A percentile compares a stretch with the other conserved stretches of the same genome.
phyloP scores from a whole-genome alignment of 2,888 invertebrate species.

The Parnassius mnemosyne region DNA sequence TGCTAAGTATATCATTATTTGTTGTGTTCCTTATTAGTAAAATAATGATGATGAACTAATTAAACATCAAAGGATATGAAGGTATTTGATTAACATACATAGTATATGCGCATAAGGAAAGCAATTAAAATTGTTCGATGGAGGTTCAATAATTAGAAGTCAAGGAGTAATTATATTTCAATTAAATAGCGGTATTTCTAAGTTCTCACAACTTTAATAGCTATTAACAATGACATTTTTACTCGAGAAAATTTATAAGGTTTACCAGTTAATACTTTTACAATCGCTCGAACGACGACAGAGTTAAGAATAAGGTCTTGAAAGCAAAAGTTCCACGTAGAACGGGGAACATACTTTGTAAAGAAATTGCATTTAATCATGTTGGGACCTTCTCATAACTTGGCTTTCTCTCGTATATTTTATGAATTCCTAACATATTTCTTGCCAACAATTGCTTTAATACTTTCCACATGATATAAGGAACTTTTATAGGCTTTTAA shows the following conservation, averaged over 20 bases:
- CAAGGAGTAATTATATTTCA: slow-evolving; percentile 10
- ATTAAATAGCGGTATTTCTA: slow-evolving; percentile 12
- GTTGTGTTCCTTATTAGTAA: no score
- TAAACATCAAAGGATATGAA: no score
- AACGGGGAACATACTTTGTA: slow-evolving; percentile 65
- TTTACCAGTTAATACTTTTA: slow-evolving; percentile 36
- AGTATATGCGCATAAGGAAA: no score
- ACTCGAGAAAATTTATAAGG: slow-evolving; percentile 28
- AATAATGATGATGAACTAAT: no score
- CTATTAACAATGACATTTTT: slow-evolving; percentile 26
- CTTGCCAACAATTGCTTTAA: slow-evolving; percentile 72
- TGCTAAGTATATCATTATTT: no score
- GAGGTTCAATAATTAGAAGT: neutral
- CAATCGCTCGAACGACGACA: slow-evolving; percentile 44
- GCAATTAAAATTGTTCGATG: no score
- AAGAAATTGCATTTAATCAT: slow-evolving; percentile 78
- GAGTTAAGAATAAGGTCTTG: slow-evolving; percentile 51
- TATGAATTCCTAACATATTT: slow-evolving; percentile 68
- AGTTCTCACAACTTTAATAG: slow-evolving; percentile 6
- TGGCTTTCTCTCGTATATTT: slow-evolving; percentile 61
- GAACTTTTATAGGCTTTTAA: slow-evolving; percentile 53
- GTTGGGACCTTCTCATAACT: slow-evolving; percentile 65
- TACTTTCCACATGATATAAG: slow-evolving; percentile 53
- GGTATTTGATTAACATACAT: no score
- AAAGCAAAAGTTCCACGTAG: slow-evolving; percentile 64